Conservation (phyloP, 1,140 invertebrate species). For the Metopolophium dirhodum region DNA sequence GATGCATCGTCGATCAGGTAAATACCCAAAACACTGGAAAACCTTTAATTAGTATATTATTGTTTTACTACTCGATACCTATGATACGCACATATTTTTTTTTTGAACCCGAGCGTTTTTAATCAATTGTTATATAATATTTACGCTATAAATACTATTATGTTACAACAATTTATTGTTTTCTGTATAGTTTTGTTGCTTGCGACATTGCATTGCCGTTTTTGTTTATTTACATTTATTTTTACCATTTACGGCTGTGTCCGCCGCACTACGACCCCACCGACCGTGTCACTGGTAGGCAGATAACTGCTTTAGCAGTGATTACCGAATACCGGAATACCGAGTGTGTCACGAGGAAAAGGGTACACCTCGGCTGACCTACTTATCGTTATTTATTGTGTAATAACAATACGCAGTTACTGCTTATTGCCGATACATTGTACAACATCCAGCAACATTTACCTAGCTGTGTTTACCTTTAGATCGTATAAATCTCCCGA, state of each 20-base stretch:
- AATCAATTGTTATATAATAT: no score
- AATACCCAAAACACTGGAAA: not conserved
- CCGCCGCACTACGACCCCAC: not conserved
- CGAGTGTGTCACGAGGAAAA: not conserved
- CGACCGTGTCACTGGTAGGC: not conserved
- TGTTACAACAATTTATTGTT: no score
- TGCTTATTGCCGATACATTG: not conserved
- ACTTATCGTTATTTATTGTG: not conserved
- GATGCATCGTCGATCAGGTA: not conserved
- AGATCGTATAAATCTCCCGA: not conserved
- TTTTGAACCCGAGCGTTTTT: no score
- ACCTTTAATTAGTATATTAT: not conserved
- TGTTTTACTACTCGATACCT: no score
- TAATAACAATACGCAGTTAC: not conserved
- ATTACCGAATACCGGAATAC: not conserved
- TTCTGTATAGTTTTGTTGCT: not conserved
- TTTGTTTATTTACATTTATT: not conserved
- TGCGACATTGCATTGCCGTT: not conserved
- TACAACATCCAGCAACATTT: not conserved
- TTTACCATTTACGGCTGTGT: not conserved
- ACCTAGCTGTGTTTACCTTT: slow-evolving; percentile 1
- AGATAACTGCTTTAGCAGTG: not conserved
- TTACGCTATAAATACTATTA: no score
- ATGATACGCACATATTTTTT: no score
- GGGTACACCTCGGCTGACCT: not conserved